Evolutionary conservation across 2,113 vertebrate species (phyloP), one percentile per base, ranked within the genome.

Genomic region (Chloropsis hardwickii): DNA sequence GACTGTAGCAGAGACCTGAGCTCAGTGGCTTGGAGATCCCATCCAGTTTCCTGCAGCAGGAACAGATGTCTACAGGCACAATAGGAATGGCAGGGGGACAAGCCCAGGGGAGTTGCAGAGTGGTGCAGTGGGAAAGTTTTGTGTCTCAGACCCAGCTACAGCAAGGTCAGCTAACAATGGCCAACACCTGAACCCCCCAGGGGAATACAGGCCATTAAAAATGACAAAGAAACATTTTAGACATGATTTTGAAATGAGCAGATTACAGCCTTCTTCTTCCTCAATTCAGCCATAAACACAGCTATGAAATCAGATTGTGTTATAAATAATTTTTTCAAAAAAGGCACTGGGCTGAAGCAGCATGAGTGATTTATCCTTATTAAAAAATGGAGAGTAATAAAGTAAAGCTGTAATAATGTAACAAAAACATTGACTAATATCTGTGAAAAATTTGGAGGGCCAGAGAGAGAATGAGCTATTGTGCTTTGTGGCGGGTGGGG

Each of bases 371-470:
- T 87, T 84, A 79, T 85, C 88, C 91, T 81, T 92, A 86, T 94
- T 94, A 76, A 92, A 93, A 93, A 84, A 92, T 71, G 22, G 39
- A 92, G 89, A 84, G 69, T 72, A 95, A 94, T 81, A 93, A 95
- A 94, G 51, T 44, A 71, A 94, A 92, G 86, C 89, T 95, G 91
- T 87, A 95, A 92, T 92, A 92, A 92, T 94, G 86, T 72, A 60
- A 92, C 2, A 14, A 81, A 95, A 96, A 93, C 1, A 0, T 90
- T 95, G 92, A 95, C 90, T 95, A 96, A 81, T 93, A 96, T 95
- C 76, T 95, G 83, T 88, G 95, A 92, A 95, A 94, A 93, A 70
- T 76, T 88, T 88, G 88, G 69, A 95, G 44, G 45, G 47, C 37
- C 69, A 35, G 33, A 71, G 88, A 91, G 65, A 82, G 90, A 94